These are phyloP conservation scores for Gavia stellata DNA, from an alignment of 2,113 vertebrate genomes.

Conservation along the genomic window DNA sequence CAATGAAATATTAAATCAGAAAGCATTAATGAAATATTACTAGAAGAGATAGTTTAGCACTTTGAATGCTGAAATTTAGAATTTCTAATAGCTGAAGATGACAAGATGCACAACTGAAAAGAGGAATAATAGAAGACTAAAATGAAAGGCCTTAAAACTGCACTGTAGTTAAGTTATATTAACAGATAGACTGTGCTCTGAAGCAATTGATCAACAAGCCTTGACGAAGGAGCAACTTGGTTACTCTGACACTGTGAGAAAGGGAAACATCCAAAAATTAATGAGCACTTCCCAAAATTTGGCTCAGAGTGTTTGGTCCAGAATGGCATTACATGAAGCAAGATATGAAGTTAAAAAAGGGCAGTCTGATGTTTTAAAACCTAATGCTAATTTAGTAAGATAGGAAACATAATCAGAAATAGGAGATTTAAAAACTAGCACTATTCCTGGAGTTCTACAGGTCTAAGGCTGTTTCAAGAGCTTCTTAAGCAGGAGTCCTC, in stretches of 20 bases:
- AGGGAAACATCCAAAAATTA: background rate
- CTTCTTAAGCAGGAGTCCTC: background rate
- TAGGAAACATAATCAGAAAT: background rate
- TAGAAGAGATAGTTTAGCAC: background rate
- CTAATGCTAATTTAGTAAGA: background rate
- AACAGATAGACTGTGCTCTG: background rate
- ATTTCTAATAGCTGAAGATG: background rate
- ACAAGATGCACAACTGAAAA: background rate
- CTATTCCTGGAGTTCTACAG: background rate
- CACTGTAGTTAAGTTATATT: background rate
- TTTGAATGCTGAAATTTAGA: slow-evolving; percentile 11
- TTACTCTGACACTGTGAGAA: background rate
- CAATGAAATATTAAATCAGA: slow-evolving; percentile 4
- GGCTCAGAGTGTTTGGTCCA: background rate
- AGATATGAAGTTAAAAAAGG: background rate
- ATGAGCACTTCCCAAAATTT: background rate
- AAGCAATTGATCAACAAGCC: background rate
- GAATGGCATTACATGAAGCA: background rate
- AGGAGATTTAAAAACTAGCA: background rate
- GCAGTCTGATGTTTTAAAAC: background rate
- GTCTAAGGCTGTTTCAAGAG: background rate
- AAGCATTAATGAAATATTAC: background rate
- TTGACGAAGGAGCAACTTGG: background rate
- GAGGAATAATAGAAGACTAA: background rate
- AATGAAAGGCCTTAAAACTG: background rate